These are phyloP conservation scores for Epizoanthus ramosus DNA, from an alignment of 92 coral and sea anemone species.

Conservation along the genomic window DNA sequence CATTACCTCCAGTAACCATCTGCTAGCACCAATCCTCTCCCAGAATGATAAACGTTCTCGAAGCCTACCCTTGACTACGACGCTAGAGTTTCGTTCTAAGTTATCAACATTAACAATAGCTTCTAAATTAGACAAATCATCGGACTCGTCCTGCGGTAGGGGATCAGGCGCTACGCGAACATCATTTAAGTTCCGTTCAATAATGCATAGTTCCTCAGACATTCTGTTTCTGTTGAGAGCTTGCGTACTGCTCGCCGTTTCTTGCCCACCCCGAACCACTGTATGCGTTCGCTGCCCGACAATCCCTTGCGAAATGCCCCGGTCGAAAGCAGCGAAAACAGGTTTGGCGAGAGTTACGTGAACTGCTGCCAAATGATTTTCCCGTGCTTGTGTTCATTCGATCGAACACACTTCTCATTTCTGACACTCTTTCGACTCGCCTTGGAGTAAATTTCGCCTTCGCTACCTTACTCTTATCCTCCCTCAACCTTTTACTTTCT, in stretches of 20 bases:
- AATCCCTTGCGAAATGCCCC: conserved; percentile 66
- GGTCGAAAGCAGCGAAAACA: conserved; percentile 75
- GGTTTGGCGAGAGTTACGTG: conserved; percentile 35
- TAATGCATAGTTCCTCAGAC: not conserved
- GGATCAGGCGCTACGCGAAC: not conserved
- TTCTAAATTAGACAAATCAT: conserved; percentile 11
- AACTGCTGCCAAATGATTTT: conserved; percentile 29
- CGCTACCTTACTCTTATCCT: conserved; percentile 47
- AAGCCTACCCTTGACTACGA: conserved; percentile 55
- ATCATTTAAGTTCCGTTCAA: not conserved
- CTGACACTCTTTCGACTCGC: conserved; percentile 19
- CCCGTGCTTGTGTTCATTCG: conserved; percentile 10
- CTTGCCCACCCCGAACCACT: conserved; percentile 19
- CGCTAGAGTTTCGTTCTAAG: conserved; percentile 18
- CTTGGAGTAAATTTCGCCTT: not conserved
- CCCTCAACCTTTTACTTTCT: conserved; percentile 57
- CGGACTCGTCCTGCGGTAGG: not conserved
- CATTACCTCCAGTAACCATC: conserved; percentile 54
- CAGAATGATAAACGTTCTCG: conserved; percentile 42
- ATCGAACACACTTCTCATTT: conserved; percentile 39
- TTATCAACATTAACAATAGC: conserved; percentile 1
- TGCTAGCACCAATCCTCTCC: conserved; percentile 56
- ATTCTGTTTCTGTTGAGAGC: conserved; percentile 4
- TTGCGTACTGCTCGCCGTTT: not conserved
- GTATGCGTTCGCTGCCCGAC: conserved; percentile 55